Evolutionary conservation across 2,113 vertebrate species (phyloP), one percentile per base, ranked within the genome.

Genomic region (Toxotes jaculatrix): DNA sequence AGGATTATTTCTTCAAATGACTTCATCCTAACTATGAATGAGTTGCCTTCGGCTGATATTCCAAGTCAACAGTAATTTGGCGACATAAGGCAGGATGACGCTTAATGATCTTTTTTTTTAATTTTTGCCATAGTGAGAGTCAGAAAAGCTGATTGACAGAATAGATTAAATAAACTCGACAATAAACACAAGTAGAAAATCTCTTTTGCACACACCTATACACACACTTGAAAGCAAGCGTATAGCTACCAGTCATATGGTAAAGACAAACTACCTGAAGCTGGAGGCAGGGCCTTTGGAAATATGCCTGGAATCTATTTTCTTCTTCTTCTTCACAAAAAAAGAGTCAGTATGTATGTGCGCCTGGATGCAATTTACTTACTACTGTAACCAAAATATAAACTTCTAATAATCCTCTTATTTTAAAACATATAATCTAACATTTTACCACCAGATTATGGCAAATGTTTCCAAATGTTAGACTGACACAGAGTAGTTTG

Each of bases 301-400:
- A 89, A 87, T 62, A 91, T 92, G 79, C 66, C 66, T 82, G 90
- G 88, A 94, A 91, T 93, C 78, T 76, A 43, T 76, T 75, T 70
- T 76, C 49, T 32, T 45, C 17, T 31, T 7, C n/a, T 10, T 32
- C 43, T 27, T 27, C 27, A 45, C 2, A 53, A 43, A 27, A 17
- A 47, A 64, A 80, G 42, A 75, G 13, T 57, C 57, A 51, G 21
- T 36, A 34, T 60, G 65, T 43, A 42, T 71, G 40, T 53, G 12
- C 27, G 63, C 9, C 62, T 72, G 51, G 62, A 60, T 68, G 40
- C 21, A 66, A 61, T 55, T 67, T 23, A 80, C 34, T 65, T 43
- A 62, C 51, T 27, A 85, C 40, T 59, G 36, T 71, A 57, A 47
- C 43, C 74, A 72, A 71, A 79, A 76, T 51, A 77, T 13, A 1